phyloP scores from a whole-genome alignment of 2,888 invertebrate species.

The Drosophila anceps region DNA sequence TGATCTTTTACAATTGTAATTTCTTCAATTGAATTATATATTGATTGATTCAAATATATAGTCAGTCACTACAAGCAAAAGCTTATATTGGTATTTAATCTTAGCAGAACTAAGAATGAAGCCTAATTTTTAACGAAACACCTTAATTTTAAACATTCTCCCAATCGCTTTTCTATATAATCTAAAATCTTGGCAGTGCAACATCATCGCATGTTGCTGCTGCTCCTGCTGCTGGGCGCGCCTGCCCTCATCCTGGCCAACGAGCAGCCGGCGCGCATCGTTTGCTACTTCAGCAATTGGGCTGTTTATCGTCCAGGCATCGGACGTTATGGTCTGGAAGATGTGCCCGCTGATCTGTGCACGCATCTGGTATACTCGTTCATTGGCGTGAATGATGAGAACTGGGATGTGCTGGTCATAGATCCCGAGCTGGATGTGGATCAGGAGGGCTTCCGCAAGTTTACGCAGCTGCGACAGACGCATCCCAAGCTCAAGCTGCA shows the following conservation, averaged over 20 bases:
- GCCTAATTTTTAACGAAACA: too few relatives aligned
- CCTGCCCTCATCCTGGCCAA: constrained; percentile 44
- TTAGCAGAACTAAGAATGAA: too few relatives aligned
- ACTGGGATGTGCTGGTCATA: constrained; percentile 91
- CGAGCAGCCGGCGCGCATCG: constrained; percentile 86
- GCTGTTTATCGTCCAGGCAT: constrained; percentile 93
- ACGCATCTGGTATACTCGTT: constrained; percentile 96
- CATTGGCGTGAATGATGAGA: constrained; percentile 92
- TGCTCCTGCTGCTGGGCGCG: constrained; percentile 62
- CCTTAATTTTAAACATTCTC: neutral
- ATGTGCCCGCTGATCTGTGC: constrained; percentile 92
- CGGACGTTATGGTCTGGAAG: constrained; percentile 93
- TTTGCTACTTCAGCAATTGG: constrained; percentile 87
- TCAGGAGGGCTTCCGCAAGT: constrained; percentile 91
- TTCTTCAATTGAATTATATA: too few relatives aligned
- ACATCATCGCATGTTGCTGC: constrained; percentile 18
- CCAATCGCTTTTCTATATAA: neutral
- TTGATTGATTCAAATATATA: too few relatives aligned
- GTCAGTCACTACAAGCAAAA: too few relatives aligned
- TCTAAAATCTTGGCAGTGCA: constrained; percentile 35
- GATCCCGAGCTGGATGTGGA: constrained; percentile 93
- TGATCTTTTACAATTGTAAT: too few relatives aligned
- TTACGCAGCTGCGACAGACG: constrained; percentile 89
- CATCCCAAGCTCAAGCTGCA: constrained; percentile 91
- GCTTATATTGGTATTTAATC: too few relatives aligned